phyloP scores from a whole-genome alignment of 2,888 invertebrate species.

The Stenchaetothrips biformis region DNA sequence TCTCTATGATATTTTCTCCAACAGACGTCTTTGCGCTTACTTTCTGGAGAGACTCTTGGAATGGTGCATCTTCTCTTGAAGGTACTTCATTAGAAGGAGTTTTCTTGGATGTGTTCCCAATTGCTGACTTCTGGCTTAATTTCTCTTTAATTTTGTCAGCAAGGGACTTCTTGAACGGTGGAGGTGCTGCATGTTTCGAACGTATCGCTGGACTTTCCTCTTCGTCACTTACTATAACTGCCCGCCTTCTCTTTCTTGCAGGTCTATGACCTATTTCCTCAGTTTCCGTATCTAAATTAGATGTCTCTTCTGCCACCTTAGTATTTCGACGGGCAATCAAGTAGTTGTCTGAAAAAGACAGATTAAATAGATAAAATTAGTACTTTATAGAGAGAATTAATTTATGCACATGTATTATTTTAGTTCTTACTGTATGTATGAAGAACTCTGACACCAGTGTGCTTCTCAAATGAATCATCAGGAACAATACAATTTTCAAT shows the following conservation, averaged over 20 bases:
- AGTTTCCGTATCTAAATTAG: background rate
- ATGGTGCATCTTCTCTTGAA: too few species aligned
- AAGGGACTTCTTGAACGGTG: background rate
- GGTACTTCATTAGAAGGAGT: too few species aligned
- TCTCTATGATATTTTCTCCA: too few species aligned
- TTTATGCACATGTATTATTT: too few species aligned
- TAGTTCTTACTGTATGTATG: slow-evolving; percentile 2
- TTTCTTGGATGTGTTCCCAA: background rate
- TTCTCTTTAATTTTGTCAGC: background rate
- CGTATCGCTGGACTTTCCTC: background rate
- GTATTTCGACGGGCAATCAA: background rate
- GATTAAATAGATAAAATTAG: too few species aligned
- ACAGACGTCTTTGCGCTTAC: too few species aligned
- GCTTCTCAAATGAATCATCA: background rate
- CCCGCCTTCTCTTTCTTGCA: background rate
- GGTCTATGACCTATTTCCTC: background rate
- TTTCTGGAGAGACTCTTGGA: too few species aligned
- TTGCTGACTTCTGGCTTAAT: background rate
- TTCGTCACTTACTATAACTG: background rate
- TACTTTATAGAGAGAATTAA: too few species aligned
- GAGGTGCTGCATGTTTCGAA: background rate
- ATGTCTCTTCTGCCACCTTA: background rate
- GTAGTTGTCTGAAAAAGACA: background rate
- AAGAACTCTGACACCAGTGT: background rate
- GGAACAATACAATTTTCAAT: background rate